Base-by-base conservation (phyloP, 1,140 invertebrate genomes). In the Sinella curviseta region DNA sequence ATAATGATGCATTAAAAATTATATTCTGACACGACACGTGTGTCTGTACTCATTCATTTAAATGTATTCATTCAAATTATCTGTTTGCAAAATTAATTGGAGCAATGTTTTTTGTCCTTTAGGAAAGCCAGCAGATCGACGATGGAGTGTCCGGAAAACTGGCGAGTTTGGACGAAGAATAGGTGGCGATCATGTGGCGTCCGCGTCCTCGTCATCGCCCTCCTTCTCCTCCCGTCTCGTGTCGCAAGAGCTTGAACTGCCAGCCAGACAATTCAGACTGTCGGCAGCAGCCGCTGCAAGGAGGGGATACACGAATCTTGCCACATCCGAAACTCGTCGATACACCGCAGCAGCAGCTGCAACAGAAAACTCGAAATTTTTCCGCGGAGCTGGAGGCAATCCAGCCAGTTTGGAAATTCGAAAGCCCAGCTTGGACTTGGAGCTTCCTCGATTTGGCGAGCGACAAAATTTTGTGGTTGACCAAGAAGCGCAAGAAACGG, bases 401-500 rank as follows among this genome's bases (percentile, higher is more conserved):
- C 12, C 70, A 2, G 30, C 14, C 24, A 33, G 26, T 36, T 34
- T 31, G 3, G 16, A 16, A 26, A 31, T 16, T 74, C 30, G 70
- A 74, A 74, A 74, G 31, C 70, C 70, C 30, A 74, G 70, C 30
- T 26, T 16, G 30, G 31, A 31, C 17, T 31, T 74, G 16, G 70
- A 74, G 34, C 70, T 74, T 14, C 70, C 70, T 28, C 12, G n/a
- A 36, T 74, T 31, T 31, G 24, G 26, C 16, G 4, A 16, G 70
- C 8, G 1, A 74, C 30, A 24, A 30, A 30, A 67, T 26, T 67
- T 30, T 24, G 60, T 67, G 8, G 4, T n/a, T 67, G 70, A 60
- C 24, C 57, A 60, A 60, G 57, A 60, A n/a, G 57, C 57, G 8
- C 14, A 31, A 74, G 70, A 74, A 74, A 74, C 70, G 4, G 70